Conservation (phyloP, 2,113 vertebrate genomes). For the Apistogramma diplotaenia region DNA sequence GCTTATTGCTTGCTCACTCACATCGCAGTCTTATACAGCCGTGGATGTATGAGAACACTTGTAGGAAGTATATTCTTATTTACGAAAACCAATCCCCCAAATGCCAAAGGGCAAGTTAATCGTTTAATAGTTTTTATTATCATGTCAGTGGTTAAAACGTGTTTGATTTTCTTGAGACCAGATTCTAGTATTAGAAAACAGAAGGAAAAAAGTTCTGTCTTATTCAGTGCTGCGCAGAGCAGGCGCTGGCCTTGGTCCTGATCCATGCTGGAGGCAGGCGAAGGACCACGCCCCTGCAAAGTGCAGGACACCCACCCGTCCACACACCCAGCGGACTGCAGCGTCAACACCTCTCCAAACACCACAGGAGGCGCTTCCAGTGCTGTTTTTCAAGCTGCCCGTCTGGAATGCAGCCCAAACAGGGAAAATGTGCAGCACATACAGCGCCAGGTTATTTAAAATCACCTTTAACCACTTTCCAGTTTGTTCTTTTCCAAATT, state of each 20-base stretch:
- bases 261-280: neutral
- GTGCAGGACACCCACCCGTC: neutral
- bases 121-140: neutral
- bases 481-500: neutral
- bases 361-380: neutral
- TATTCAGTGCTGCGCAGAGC: neutral
- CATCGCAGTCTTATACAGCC: neutral
- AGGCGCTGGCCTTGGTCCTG: conserved; percentile 57
- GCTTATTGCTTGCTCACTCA: conserved; percentile 7
- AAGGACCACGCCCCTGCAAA: conserved; percentile 47
- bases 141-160: neutral
- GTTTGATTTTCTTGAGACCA: neutral
- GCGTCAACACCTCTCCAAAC: conserved; percentile 30
- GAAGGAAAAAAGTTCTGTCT: no score
- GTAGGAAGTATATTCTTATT: no score
- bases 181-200: no score
- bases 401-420: conserved; percentile 1
- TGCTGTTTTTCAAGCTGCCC: neutral
- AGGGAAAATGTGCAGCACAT: neutral
- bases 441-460: conserved; percentile 4
- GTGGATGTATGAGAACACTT: neutral
- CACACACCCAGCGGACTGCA: conserved; percentile 27
- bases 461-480: neutral
- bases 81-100: no score
- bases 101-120: no score